These are phyloP conservation scores for Thereva unica DNA, from an alignment of 2,888 invertebrate species.

Conservation along the genomic window DNA sequence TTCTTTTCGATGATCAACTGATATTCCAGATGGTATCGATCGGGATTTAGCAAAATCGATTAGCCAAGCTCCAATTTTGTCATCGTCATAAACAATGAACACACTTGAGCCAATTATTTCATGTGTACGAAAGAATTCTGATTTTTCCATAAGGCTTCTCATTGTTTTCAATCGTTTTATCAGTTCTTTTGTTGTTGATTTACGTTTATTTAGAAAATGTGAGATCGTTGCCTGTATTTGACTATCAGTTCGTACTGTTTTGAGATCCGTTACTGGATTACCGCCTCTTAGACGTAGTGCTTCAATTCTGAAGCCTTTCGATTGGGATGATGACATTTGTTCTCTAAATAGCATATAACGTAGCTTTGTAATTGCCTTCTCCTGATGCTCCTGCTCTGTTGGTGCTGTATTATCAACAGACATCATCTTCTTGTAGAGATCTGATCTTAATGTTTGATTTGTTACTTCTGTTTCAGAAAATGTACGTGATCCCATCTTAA, in stretches of 20 bases:
- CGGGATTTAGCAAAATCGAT: conserved; percentile 97
- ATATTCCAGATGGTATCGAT: conserved; percentile 68
- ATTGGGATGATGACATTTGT: conserved; percentile 87
- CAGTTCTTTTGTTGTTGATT: conserved; percentile 70
- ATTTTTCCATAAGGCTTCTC: conserved; percentile 77
- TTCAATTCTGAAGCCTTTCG: conserved; percentile 94
- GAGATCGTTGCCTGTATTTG: conserved; percentile 76
- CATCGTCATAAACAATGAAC: conserved; percentile 89
- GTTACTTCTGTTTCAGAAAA: conserved; percentile 94
- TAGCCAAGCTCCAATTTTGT: conserved; percentile 89
- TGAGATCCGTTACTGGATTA: conserved; percentile 83
- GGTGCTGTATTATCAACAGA: conserved; percentile 86
- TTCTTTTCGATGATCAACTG: conserved; percentile 75
- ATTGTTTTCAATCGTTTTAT: conserved; percentile 76
- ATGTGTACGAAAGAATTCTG: conserved; percentile 81
- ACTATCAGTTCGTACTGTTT: conserved; percentile 78
- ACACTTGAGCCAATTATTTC: conserved; percentile 95
- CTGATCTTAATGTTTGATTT: conserved; percentile 79
- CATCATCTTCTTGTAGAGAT: conserved; percentile 96
- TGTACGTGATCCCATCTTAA: conserved; percentile 95
- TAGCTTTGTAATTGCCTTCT: conserved; percentile 88
- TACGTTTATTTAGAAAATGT: conserved; percentile 70
- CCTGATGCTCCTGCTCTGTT: conserved; percentile 77
- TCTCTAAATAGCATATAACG: conserved; percentile 97
- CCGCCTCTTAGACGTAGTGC: conserved; percentile 87